These are phyloP conservation scores for Conger conger DNA, from an alignment of 2,113 vertebrate genomes.

Conservation along the genomic window DNA sequence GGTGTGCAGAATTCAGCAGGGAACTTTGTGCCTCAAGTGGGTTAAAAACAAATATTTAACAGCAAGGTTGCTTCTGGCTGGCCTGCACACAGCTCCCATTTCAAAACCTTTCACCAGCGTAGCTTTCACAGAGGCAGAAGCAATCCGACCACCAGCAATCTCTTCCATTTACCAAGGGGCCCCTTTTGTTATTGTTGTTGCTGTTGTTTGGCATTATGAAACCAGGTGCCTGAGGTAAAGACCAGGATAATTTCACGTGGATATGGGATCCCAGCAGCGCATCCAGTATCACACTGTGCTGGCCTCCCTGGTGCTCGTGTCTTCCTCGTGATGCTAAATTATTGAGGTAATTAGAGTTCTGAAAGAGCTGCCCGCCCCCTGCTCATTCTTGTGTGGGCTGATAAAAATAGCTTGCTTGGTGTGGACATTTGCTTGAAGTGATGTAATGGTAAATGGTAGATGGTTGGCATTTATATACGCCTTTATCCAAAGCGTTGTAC, in stretches of 20 bases:
- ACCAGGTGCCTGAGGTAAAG: slow-evolving; percentile 24
- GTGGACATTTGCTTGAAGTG: neutral
- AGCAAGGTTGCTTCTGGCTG: neutral
- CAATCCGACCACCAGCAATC: neutral
- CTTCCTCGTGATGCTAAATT: slow-evolving; percentile 45
- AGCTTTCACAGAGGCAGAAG: neutral
- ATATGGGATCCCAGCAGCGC: slow-evolving; percentile 32
- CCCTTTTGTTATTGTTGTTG: neutral
- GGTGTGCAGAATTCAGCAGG: neutral
- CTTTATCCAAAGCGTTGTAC: too few relatives aligned
- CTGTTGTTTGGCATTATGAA: neutral
- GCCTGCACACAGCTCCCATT: neutral
- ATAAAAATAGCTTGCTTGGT: neutral
- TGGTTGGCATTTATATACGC: too few relatives aligned
- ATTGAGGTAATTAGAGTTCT: slow-evolving; percentile 54
- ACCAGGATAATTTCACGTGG: slow-evolving; percentile 46
- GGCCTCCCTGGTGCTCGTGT: slow-evolving; percentile 31
- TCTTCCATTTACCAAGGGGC: neutral
- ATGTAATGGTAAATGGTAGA: too few relatives aligned
- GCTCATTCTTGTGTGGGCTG: neutral
- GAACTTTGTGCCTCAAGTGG: neutral
- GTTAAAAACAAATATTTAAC: neutral
- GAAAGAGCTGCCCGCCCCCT: slow-evolving; percentile 40
- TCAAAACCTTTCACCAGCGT: neutral
- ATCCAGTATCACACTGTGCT: slow-evolving; percentile 47